Conservation (phyloP, 2,888 invertebrate genomes). For the Iphiclides podalirius region DNA sequence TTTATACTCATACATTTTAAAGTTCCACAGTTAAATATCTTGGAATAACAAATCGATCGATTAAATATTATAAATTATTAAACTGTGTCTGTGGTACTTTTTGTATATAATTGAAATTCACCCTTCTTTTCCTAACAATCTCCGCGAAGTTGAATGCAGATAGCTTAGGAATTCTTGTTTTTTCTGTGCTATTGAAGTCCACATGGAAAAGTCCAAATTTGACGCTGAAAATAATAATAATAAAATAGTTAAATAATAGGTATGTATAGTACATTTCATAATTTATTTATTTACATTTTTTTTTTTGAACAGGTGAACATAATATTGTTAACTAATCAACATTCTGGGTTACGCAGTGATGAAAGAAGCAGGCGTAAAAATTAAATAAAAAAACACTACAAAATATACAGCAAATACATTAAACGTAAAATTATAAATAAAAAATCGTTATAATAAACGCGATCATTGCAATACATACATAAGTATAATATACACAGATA, state of each 20-base stretch:
- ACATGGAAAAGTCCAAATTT: conserved; percentile 73
- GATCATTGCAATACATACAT: too few species aligned
- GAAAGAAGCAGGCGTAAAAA: too few species aligned
- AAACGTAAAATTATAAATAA: too few species aligned
- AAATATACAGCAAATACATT: too few species aligned
- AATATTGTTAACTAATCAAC: too few species aligned
- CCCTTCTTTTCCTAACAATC: conserved; percentile 55
- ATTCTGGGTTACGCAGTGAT: too few species aligned
- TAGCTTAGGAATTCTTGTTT: conserved; percentile 64
- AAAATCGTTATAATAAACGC: too few species aligned
- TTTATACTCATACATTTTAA: conserved; percentile 14
- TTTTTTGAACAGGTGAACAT: too few species aligned
- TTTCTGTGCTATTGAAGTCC: conserved; percentile 60
- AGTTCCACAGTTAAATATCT: conserved; percentile 6
- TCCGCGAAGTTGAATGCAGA: conserved; percentile 64
- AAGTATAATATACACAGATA: too few species aligned
- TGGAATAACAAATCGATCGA: neutral
- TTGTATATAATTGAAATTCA: conserved; percentile 61
- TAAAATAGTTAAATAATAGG: neutral
- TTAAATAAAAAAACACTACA: too few species aligned
- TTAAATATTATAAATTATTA: conserved; percentile 34
- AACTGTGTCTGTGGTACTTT: conserved; percentile 31
- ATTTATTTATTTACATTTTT: too few species aligned
- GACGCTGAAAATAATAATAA: conserved; percentile 47
- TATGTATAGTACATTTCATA: too few species aligned